Evolutionary conservation across 1,140 invertebrate genomes (phyloP), one percentile per base, ranked within the genome.

Genomic region (Drosophila ambigua): DNA sequence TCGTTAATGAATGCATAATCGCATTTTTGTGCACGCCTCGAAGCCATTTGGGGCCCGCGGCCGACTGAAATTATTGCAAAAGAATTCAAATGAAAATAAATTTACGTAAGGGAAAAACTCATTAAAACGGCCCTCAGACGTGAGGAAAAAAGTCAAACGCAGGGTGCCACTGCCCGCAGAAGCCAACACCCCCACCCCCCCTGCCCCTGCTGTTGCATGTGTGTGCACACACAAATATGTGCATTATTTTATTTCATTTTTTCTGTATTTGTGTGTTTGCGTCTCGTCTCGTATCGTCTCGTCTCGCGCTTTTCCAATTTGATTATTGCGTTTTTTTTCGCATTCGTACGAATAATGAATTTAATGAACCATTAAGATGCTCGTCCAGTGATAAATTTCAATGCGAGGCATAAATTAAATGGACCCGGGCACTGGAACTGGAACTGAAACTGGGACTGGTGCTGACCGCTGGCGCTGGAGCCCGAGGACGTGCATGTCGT

Each of bases 361-460:
- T 87, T 87, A 87, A 87, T 87, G 83, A 87, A 87, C 83, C 83
- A 87, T 87, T 87, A 87, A 88, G 83, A 87, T 88, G 83, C 83
- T 82, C 43, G 83, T 24, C 79, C 58, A 88, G 83, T 88, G 76
- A 87, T 87, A 87, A 79, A 87, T 87, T 88, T 77, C 75, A 71
- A 77, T 83, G 83, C 79, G 66, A 23, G 43, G 83, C 83, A 87
- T 87, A 87, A 88, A 87, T 88, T 88, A 87, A 87, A 88, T 78
- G 77, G 46, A 60, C 54, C 61, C 68, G 23, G 4, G 23, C 2
- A 24, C 23, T 24, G 23, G 2, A 2, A 24, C 23, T 24, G 23
- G 2, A 2, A 24, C 23, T 24, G 23, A 4, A 4, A 24, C 0
- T 31, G 41, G 50, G 15, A 44, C 39, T 48, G 51, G 46, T 2